Base-by-base conservation (phyloP, 1,140 invertebrate genomes). In the Atta texana region DNA sequence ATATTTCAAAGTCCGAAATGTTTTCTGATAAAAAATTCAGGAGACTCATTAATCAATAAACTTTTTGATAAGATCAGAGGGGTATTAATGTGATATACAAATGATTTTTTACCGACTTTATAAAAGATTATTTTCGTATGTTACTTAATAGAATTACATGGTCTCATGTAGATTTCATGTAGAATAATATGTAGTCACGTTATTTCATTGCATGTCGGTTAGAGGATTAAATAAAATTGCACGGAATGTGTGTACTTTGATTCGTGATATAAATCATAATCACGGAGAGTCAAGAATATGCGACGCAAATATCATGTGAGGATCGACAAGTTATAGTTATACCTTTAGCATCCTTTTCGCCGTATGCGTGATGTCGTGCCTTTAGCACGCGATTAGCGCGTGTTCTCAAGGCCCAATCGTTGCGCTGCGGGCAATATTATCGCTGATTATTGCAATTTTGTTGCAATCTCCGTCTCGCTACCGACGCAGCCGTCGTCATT, bases 301-400 rank as follows among this genome's bases (percentile, higher is more conserved):
- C 0, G 71, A 55, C 12, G 51, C 34, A 75, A 82, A 31, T 49
- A 63, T 53, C 21, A 51, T 64, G 14, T 53, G 75, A 84, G 85
- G 64, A 90, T 88, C 77, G 64, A 59, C 75, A 21, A 63, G 68
- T 72, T 86, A 88, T 85, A 63, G 68, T 72, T 86, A 88, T 85
- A 68, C 51, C 74, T 74, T 57, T 39, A 34, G 49, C 57, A 57
- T 84, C 31, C 39, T 80, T 72, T 49, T 80, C 53, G 39, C 24
- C n/a, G 66, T 61, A 59, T 77, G 75, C 85, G 90, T 86, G 87
- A 88, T 69, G 66, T 85, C 49, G 74, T 59, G 64, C 34, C 63
- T 78, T 57, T 57, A 55, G 24, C 59, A 31, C 18, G 44, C 64
- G 44, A 77, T 75, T 77, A 72, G 63, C 31, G 28, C 53, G 49